phyloP scores from a whole-genome alignment of 2,888 invertebrate species.

The Venusia cambrica region DNA sequence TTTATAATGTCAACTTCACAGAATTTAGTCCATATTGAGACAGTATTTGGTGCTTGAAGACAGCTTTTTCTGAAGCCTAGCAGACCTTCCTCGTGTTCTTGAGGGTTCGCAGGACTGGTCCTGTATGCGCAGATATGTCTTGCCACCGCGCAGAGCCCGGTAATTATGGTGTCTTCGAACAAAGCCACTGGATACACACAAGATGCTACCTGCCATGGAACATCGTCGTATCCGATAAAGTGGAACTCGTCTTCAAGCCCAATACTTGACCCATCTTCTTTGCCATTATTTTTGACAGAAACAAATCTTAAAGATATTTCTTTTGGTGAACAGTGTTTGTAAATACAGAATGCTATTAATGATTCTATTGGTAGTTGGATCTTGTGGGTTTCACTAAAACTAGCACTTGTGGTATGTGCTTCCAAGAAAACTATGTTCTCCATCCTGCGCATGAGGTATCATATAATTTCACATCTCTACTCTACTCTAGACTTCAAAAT shows the following conservation, averaged over 20 bases:
- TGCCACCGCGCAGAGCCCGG: conserved; percentile 88
- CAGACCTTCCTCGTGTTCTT: conserved; percentile 73
- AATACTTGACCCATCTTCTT: conserved; percentile 32
- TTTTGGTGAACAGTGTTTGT: conserved; percentile 79
- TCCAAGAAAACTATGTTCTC: conserved; percentile 52
- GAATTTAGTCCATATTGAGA: conserved; percentile 94
- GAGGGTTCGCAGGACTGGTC: conserved; percentile 26
- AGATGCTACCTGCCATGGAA: conserved; percentile 71
- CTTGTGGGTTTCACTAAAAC: conserved; percentile 34
- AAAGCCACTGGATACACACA: conserved; percentile 85
- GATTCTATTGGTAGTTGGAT: conserved; percentile 80
- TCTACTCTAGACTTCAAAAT: too few relatives aligned
- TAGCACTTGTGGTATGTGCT: conserved; percentile 38
- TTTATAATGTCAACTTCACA: conserved; percentile 91
- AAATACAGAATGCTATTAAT: conserved; percentile 82
- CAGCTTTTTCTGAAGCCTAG: conserved; percentile 91
- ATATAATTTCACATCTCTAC: too few relatives aligned
- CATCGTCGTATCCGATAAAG: conserved; percentile 45
- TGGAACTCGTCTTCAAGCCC: conserved; percentile 47
- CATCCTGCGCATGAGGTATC: too few relatives aligned
- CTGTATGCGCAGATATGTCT: conserved; percentile 58
- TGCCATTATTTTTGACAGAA: conserved; percentile 35
- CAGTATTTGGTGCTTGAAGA: conserved; percentile 90
- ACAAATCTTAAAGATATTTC: conserved; percentile 67
- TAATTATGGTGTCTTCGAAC: conserved; percentile 83